phyloP scores from a whole-genome alignment of 2,888 invertebrate species.

The Protula sp. region DNA sequence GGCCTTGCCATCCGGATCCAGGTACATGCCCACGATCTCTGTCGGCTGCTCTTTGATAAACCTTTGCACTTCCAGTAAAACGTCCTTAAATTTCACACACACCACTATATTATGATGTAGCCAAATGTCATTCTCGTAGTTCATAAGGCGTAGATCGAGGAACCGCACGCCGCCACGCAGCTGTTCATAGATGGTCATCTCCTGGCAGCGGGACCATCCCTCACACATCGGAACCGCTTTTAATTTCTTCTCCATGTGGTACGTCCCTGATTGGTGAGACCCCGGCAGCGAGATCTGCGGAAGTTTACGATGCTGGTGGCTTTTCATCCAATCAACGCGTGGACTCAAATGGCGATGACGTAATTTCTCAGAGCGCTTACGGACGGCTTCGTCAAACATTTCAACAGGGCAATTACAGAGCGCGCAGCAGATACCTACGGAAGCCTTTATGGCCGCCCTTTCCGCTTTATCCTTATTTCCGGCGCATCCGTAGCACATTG shows the following conservation, averaged over 20 bases:
- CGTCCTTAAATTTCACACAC: slow-evolving; percentile 14
- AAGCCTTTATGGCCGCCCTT: slow-evolving; percentile 19
- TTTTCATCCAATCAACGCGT: neutral
- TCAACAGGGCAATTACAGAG: slow-evolving; percentile 16
- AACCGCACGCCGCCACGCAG: slow-evolving; percentile 18
- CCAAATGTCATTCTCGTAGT: slow-evolving; percentile 10
- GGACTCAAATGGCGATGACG: neutral
- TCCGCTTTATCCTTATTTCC: slow-evolving; percentile 13
- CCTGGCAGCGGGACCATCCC: slow-evolving; percentile 21
- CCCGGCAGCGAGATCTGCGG: slow-evolving; percentile 17
- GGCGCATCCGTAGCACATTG: slow-evolving; percentile 14
- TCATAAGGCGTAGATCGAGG: slow-evolving; percentile 19
- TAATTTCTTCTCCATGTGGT: slow-evolving; percentile 7
- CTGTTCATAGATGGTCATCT: slow-evolving; percentile 10
- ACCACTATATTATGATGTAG: slow-evolving; percentile 10
- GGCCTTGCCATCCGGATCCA: slow-evolving; percentile 14
- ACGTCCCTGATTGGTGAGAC: slow-evolving; percentile 18
- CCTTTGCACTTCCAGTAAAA: slow-evolving; percentile 9
- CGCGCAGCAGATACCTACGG: slow-evolving; percentile 14
- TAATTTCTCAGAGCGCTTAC: slow-evolving; percentile 1
- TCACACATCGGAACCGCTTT: slow-evolving; percentile 6
- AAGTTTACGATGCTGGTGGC: slow-evolving; percentile 4
- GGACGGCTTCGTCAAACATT: slow-evolving; percentile 12
- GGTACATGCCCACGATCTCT: slow-evolving; percentile 16
- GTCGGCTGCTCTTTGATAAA: slow-evolving; percentile 16